phyloP scores from a whole-genome alignment of 2,797 vertebrate genomes.

The Gambusia yucatana region DNA sequence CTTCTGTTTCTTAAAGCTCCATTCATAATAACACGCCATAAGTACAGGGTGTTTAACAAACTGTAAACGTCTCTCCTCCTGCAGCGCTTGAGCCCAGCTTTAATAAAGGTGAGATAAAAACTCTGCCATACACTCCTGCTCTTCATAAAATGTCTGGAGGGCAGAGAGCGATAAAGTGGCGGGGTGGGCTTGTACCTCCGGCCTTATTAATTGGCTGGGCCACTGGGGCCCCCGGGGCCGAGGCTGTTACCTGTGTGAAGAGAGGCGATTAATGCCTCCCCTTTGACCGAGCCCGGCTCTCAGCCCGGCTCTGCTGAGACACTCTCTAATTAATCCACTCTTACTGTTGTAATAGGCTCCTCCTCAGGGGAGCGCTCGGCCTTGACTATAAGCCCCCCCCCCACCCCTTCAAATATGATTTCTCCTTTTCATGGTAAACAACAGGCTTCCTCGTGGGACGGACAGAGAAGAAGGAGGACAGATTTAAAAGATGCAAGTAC shows the following conservation, averaged over 20 bases:
- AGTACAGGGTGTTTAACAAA: conserved; percentile 25
- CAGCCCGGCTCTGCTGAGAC: conserved; percentile 83
- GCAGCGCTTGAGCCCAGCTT: conserved; percentile 47
- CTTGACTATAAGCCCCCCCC: conserved; percentile 67
- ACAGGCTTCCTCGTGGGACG: conserved; percentile 76
- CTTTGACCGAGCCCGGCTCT: conserved; percentile 82
- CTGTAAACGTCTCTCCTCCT: conserved; percentile 32
- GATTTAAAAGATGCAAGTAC: conserved; percentile 46
- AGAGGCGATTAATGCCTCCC: conserved; percentile 83
- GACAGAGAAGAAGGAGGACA: conserved; percentile 50
- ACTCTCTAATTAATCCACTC: conserved; percentile 95
- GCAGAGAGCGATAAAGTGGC: conserved; percentile 73
- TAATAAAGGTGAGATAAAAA: conserved; percentile 66
- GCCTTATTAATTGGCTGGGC: conserved; percentile 81
- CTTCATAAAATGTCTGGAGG: conserved; percentile 73
- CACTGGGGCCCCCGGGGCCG: conserved; percentile 62
- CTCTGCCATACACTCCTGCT: conserved; percentile 27
- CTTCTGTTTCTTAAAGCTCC: neutral
- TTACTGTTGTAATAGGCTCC: conserved; percentile 92
- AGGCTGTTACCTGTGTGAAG: conserved; percentile 80
- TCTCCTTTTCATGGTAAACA: conserved; percentile 94
- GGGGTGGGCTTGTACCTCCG: conserved; percentile 71
- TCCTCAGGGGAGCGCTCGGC: conserved; percentile 83
- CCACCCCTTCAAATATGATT: conserved; percentile 86
- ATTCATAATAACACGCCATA: neutral